Evolutionary conservation across 2,888 invertebrate genomes (phyloP).

Genomic region (Hermaeophaga mercurialis): DNA sequence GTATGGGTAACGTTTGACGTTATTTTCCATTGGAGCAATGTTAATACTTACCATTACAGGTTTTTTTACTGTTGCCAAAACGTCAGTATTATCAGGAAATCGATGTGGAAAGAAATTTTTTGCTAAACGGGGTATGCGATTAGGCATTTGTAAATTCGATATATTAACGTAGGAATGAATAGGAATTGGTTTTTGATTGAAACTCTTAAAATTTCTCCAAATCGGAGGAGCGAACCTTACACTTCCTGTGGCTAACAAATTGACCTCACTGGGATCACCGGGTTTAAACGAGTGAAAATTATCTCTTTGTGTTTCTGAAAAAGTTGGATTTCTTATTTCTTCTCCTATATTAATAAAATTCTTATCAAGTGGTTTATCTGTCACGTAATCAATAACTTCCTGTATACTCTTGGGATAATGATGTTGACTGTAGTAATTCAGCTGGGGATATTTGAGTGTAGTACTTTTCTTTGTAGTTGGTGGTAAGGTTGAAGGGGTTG

Average conservation of each 20-base stretch:
- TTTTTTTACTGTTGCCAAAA: conserved; percentile 33
- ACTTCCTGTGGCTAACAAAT: conserved; percentile 68
- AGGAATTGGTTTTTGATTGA: conserved; percentile 1
- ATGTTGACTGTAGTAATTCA: conserved; percentile 34
- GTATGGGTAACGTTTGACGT: background rate
- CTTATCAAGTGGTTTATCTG: conserved; percentile 15
- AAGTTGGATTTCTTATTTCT: background rate
- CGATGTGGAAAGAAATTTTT: background rate
- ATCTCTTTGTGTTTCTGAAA: conserved; percentile 54
- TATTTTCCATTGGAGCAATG: conserved; percentile 40
- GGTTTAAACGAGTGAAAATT: conserved; percentile 75
- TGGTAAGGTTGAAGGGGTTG: conserved; percentile 28
- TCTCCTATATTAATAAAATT: conserved; percentile 1
- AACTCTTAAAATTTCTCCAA: conserved; percentile 36
- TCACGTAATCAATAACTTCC: conserved; percentile 48
- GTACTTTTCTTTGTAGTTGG: conserved; percentile 35
- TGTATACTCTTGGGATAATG: conserved; percentile 51
- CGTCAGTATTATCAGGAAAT: conserved; percentile 19
- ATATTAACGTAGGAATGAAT: background rate
- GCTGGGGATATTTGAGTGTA: conserved; percentile 40
- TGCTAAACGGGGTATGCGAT: background rate
- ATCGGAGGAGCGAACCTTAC: conserved; percentile 56
- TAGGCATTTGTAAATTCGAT: background rate
- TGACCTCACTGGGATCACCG: conserved; percentile 74
- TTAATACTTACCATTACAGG: conserved; percentile 42